Evolutionary conservation across 2,888 invertebrate species (phyloP), one percentile per base, ranked within the genome.

Genomic region (Spisula solida): DNA sequence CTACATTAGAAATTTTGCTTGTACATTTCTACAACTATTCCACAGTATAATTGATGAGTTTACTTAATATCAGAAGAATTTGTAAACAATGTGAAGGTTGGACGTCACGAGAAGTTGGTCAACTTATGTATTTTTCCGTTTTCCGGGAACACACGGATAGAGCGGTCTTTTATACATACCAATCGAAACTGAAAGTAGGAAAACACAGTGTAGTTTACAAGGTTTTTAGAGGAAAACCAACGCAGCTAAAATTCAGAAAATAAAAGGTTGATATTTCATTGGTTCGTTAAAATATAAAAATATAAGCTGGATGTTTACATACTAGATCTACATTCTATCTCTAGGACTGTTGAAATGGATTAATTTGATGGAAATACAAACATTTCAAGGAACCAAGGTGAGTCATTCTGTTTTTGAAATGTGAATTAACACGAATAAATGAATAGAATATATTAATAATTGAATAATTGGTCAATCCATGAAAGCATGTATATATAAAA

Each of bases 131-230:
- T 41, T 2, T 51, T 60, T 60, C 60, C 60, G 60, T 66, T 66
- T 66, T 66, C 60, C 60, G 60, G 60, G 25, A 66, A 66, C 25
- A n/a, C 5, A 66, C 60, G 60, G 25, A n/a, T n/a, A 60, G 60
- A 25, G n/a, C 25, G 25, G 8, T 25, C n/a, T 56, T n/a, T 75
- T 75, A 34, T 31, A 75, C 10, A 10, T 75, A 16, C 75, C 34
- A 75, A 31, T 20, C 75, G 75, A 75, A 75, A 75, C 75, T 34
- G 75, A 75, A 75, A 75, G 75, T 34, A 75, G 75, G 75, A 75
- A 34, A 12, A 31, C 18, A 75, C 75, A 34, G 34, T 34, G 75
- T 31, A 29, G 34, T 12, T 34, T 34, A 16, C 25, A 1, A 25
- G 12, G 75, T 2, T 18, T 16, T 18, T 16, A 10, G 34, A 16